A percentile compares a stretch with the other conserved stretches of the same genome.
Conservation (phyloP, 2,113 vertebrate genomes). For the Azemiops feae region DNA sequence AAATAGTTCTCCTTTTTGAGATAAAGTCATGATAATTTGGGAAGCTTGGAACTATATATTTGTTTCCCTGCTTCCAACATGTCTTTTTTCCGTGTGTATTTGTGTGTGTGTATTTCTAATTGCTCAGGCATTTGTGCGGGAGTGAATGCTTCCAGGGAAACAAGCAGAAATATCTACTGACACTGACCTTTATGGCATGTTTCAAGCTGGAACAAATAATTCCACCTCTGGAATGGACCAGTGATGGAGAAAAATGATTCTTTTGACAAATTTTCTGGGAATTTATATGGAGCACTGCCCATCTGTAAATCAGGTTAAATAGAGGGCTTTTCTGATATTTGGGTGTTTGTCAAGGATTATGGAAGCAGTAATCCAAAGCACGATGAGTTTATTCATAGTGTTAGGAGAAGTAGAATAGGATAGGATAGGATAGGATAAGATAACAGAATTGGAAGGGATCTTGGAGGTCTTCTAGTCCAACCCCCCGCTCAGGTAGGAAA, state of each 20-base stretch:
- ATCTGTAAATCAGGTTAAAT: not conserved
- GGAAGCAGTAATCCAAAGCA: not conserved
- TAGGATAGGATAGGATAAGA: no score
- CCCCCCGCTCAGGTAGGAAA: no score
- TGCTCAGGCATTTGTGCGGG: not conserved
- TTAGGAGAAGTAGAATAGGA: not conserved
- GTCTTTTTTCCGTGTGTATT: no score
- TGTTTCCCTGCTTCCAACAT: not conserved
- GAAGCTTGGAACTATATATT: not conserved
- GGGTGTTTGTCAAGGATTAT: not conserved
- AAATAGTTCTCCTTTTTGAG: not conserved
- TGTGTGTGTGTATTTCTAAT: not conserved
- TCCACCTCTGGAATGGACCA: not conserved
- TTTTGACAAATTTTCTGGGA: not conserved
- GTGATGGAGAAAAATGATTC: not conserved
- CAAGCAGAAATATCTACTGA: not conserved
- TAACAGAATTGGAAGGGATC: no score
- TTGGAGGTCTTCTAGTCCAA: no score
- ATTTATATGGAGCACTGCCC: not conserved
- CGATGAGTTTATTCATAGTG: not conserved
- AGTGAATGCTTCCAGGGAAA: not conserved
- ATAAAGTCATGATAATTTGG: fast-evolving
- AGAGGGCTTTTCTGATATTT: not conserved
- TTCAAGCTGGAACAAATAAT: not conserved
- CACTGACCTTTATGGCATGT: not conserved